Conservation (phyloP, 2,113 vertebrate species). For the Nesogale talazaci region DNA sequence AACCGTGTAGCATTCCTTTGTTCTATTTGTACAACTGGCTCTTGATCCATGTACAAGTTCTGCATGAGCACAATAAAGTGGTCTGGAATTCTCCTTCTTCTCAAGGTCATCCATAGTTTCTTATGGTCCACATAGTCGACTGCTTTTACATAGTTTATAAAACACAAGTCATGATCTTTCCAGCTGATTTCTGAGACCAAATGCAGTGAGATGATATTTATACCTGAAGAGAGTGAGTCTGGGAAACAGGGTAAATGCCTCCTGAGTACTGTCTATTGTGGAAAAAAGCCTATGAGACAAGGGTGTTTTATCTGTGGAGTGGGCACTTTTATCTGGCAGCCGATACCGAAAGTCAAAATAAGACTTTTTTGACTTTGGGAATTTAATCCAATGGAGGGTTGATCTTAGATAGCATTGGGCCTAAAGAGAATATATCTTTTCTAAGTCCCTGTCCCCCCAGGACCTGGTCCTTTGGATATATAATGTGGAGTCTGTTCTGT, state of each 20-base stretch:
- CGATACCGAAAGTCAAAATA: slow-evolving; percentile 19
- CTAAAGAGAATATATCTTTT: neutral
- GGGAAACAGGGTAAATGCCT: neutral
- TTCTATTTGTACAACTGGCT: too few species aligned
- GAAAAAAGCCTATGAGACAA: neutral
- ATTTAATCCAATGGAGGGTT: slow-evolving; percentile 8
- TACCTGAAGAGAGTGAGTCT: neutral
- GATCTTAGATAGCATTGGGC: neutral
- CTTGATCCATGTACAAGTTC: too few species aligned
- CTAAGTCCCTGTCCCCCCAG: neutral
- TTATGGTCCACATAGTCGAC: too few species aligned
- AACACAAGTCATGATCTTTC: too few species aligned
- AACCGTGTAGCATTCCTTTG: too few species aligned
- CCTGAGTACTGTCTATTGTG: neutral
- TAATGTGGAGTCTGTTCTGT: neutral
- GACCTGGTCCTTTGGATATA: neutral
- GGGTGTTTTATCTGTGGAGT: neutral
- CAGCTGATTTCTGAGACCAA: neutral
- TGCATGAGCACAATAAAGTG: too few species aligned
- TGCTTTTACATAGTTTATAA: too few species aligned
- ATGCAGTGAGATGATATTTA: neutral
- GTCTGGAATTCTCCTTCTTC: too few species aligned
- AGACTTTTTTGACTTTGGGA: slow-evolving; percentile 38
- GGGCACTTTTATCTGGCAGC: neutral
- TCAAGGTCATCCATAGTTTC: too few species aligned